Percentiles rank a stretch among this genome's conserved stretches.
Conservation (phyloP, 2,797 vertebrate genomes). For the Myotis findleyi region DNA sequence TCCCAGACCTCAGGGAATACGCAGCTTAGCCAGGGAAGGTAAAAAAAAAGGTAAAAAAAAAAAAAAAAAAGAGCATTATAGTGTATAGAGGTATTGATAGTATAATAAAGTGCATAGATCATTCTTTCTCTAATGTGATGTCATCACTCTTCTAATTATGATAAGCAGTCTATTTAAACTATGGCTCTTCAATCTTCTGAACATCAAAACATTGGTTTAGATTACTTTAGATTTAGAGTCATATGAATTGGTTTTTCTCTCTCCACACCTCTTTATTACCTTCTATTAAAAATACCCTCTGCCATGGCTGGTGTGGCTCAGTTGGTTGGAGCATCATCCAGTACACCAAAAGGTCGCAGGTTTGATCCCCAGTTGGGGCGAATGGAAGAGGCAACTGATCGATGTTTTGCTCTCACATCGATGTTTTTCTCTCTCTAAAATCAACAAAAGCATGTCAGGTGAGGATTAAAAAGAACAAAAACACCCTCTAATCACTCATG, state of each 20-base stretch:
- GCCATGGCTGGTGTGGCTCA: background rate
- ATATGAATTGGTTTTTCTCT: background rate
- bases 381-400: too few relatives aligned
- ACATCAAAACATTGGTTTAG: constrained; percentile 32
- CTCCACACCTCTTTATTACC: background rate
- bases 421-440: too few relatives aligned
- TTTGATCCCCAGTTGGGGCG: too few relatives aligned
- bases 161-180: constrained; percentile 52
- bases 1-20: background rate
- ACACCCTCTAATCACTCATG: background rate
- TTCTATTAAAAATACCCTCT: background rate
- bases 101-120: background rate
- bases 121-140: background rate
- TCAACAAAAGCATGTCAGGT: too few relatives aligned
- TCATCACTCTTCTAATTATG: background rate
- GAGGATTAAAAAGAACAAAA: background rate
- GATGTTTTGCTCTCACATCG: too few relatives aligned
- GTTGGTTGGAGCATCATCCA: background rate
- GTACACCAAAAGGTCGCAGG: too few relatives aligned
- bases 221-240: constrained; percentile 13
- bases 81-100: background rate
- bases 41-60: background rate
- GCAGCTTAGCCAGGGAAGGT: background rate
- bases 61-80: background rate
- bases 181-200: background rate